These are phyloP conservation scores for Drosophila anomelani DNA, from an alignment of 2,888 invertebrate species.

Conservation along the genomic window DNA sequence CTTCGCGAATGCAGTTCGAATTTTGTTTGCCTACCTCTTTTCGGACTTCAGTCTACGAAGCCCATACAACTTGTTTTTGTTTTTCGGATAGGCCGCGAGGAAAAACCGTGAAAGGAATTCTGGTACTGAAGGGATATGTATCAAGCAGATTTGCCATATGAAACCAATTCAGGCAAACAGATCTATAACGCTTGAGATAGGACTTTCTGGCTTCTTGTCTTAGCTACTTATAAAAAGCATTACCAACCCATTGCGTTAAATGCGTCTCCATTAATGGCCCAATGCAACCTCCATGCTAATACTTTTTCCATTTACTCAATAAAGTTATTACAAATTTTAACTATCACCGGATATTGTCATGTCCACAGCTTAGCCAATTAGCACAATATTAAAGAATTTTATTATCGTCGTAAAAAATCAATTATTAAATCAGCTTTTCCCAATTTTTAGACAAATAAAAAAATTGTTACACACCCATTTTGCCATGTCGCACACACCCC, in stretches of 20 bases:
- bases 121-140: background rate
- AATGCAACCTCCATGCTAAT: background rate
- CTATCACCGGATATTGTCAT: slow-evolving; percentile 58
- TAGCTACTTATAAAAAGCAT: no score
- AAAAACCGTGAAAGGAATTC: no score
- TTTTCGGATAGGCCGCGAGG: no score
- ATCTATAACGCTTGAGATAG: no score
- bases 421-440: slow-evolving; percentile 26
- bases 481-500: slow-evolving; percentile 23
- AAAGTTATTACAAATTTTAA: slow-evolving; percentile 52
- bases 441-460: slow-evolving; percentile 15
- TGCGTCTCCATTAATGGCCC: background rate
- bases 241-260: no score
- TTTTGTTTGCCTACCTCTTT: no score
- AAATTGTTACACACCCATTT: slow-evolving; percentile 24
- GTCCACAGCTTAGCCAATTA: slow-evolving; percentile 60
- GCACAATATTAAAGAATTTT: slow-evolving; percentile 62
- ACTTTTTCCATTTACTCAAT: slow-evolving; percentile 1
- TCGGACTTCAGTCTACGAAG: no score
- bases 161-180: no score
- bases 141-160: no score
- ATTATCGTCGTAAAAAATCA: slow-evolving; percentile 54
- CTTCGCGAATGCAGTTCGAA: no score
- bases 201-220: no score
- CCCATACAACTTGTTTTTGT: no score